These are phyloP conservation scores for Nesoenas mayeri DNA, from an alignment of 2,113 vertebrate genomes.

Conservation along the genomic window DNA sequence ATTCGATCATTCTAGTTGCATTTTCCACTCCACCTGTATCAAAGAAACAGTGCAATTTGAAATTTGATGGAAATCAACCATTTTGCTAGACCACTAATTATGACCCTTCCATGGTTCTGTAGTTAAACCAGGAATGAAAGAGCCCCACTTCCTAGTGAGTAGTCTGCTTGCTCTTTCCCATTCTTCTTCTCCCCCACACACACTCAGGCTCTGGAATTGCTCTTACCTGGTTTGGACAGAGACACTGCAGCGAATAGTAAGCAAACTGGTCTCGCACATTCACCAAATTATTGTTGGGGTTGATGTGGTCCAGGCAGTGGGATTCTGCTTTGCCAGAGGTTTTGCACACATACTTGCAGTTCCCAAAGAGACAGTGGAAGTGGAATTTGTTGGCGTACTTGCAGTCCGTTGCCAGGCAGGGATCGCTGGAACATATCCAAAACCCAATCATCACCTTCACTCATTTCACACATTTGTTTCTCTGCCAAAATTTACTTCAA, in stretches of 20 bases:
- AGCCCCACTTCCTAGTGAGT: not conserved
- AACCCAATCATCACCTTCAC: conserved; percentile 55
- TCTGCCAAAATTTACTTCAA: conserved; percentile 56
- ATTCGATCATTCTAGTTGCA: not conserved
- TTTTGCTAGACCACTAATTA: not conserved
- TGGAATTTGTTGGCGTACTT: conserved; percentile 99
- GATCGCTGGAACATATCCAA: conserved; percentile 84
- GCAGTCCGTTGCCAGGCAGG: conserved; percentile 96
- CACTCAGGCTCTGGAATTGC: not conserved
- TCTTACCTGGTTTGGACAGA: conserved; percentile 97
- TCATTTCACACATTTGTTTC: conserved; percentile 50
- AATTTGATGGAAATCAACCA: not conserved
- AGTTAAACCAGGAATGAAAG: not conserved
- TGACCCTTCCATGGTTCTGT: not conserved
- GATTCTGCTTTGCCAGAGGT: conserved; percentile 98
- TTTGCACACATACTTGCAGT: conserved; percentile 99
- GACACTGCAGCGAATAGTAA: conserved; percentile 97
- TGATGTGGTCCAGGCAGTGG: conserved; percentile 99
- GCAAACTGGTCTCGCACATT: conserved; percentile 98
- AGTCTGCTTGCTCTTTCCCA: not conserved
- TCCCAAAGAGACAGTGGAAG: conserved; percentile 99
- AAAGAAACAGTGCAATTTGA: not conserved
- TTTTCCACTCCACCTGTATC: not conserved
- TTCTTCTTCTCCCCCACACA: not conserved
- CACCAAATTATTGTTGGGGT: conserved; percentile 95